Base-by-base conservation (phyloP, 1,140 invertebrate species). In the Eufriesea mexicana region DNA sequence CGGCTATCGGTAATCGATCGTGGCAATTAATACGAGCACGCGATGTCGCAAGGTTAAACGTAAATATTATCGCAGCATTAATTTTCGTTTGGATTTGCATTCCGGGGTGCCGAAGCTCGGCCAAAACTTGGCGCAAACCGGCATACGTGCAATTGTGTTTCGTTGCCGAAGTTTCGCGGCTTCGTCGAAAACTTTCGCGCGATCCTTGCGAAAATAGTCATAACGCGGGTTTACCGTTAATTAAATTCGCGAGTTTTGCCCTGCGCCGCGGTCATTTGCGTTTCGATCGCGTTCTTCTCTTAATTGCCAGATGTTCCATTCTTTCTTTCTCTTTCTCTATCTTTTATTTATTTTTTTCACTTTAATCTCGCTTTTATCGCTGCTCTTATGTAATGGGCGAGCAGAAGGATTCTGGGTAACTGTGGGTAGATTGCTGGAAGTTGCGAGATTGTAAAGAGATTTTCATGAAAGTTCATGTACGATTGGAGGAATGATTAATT, bases 1-100 rank as follows among this genome's bases (percentile, higher is more conserved):
- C 0, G 51, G 10, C 6, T 81, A 81, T 81, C 61, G 71, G 25
- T 75, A 75, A 81, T 81, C 79, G 71, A 81, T 81, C 35, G 14
- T 16, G 14, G 42, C 25, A 67, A 81, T 75, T 81, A 81, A 75
- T 79, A 67, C 51, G 42, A 25, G n/a, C 61, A 42, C 77, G 6
- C 23, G 42, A 18, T 79, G 77, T 71, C 57, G 77, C 66, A 71
- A 71, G 77, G 77, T 79, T 79, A 79, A 35, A 45, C 67, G 77
- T 71, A 79, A 79, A 79, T 79, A 79, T 79, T 79, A 71, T 71
- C 45, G 57, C 20, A 70, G 54, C 66, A 79, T 79, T 79, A 79
- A 79, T 79, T 79, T 59, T 70, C 76, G 28, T 70, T 79, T 59
- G 66, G 35, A 79, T 70, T 79, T 79, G 66, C 76, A 79, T 68